Evolutionary conservation across 2,113 vertebrate species (phyloP).

Genomic region (Pyrgilauda ruficollis): DNA sequence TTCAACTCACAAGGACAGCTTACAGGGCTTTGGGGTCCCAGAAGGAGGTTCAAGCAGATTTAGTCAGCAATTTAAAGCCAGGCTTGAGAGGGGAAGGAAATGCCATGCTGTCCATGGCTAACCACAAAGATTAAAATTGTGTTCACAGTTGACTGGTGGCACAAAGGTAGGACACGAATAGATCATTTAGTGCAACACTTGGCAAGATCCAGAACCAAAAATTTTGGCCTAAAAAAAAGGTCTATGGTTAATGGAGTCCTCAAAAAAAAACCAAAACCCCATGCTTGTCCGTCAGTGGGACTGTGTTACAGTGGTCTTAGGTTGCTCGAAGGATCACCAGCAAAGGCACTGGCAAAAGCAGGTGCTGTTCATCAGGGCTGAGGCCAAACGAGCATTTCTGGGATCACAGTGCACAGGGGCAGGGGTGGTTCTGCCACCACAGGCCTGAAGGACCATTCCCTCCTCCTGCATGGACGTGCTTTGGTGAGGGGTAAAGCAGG

Average conservation of each 20-base stretch:
- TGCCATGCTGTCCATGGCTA: neutral
- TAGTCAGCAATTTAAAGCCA: neutral
- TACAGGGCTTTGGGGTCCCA: neutral
- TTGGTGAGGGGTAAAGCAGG: neutral
- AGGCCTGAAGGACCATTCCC: neutral
- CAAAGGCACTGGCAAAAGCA: neutral
- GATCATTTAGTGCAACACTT: neutral
- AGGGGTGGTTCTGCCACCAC: neutral
- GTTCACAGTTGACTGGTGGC: neutral
- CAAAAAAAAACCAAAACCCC: fast-evolving
- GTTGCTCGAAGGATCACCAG: neutral
- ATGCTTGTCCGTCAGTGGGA: neutral
- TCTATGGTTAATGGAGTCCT: neutral
- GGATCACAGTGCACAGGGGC: neutral
- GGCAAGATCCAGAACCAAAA: neutral
- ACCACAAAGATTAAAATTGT: neutral
- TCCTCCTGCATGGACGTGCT: neutral
- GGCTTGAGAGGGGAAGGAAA: neutral
- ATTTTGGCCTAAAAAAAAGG: neutral
- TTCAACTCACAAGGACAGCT: neutral
- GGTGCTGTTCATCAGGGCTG: neutral
- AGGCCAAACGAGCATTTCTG: neutral
- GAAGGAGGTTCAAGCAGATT: neutral
- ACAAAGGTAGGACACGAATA: neutral
- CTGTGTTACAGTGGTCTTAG: neutral